phyloP scores from a whole-genome alignment of 2,888 invertebrate species.

The Psylliodes chrysocephalus region DNA sequence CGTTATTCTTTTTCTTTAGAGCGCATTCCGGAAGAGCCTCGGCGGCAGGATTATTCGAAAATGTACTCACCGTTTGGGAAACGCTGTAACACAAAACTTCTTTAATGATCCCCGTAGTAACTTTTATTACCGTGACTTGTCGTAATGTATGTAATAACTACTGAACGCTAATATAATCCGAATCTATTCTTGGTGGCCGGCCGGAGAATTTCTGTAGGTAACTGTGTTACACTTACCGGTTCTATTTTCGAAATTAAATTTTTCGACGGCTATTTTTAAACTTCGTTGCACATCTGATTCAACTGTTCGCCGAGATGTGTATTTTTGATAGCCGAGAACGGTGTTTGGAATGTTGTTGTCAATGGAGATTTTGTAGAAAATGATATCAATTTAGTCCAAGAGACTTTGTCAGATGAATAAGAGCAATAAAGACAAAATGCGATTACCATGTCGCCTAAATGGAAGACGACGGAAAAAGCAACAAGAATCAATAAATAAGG shows the following conservation, averaged over 20 bases:
- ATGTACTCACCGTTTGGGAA: no score
- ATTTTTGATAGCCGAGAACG: conserved; percentile 7
- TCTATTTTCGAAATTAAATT: conserved; percentile 37
- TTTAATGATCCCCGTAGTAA: not conserved
- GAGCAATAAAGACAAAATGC: no score
- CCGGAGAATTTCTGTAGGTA: conserved; percentile 38
- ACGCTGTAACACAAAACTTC: no score
- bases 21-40: no score
- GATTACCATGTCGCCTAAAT: no score
- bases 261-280: conserved; percentile 30
- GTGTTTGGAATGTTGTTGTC: conserved; percentile 17
- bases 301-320: conserved; percentile 17
- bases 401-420: no score
- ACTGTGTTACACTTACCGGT: conserved; percentile 41
- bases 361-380: not conserved
- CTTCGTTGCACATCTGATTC: conserved; percentile 24
- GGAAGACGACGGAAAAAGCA: no score
- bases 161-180: conserved; percentile 1
- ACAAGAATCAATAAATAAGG: no score
- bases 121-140: not conserved
- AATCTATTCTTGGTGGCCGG: conserved; percentile 20
- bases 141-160: not conserved
- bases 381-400: no score
- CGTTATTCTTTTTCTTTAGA: no score
- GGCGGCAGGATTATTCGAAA: no score